Conservation (phyloP, 37 sponge, comb jelly and placozoan genomes). For the Beroe forskalii region DNA sequence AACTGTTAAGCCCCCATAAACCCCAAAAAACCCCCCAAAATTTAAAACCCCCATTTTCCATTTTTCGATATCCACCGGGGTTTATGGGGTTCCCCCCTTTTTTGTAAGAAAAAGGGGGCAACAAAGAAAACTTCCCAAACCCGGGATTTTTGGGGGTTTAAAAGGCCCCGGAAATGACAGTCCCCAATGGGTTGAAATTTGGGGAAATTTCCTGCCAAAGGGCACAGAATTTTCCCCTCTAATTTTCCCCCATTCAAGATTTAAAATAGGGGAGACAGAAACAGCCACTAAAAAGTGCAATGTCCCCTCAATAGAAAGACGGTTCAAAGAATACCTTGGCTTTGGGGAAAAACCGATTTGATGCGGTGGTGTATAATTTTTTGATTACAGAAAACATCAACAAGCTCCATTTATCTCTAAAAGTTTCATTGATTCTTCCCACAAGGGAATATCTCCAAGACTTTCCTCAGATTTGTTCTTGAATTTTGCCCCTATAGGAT, state of each 20-base stretch:
- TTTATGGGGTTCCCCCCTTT: too few species aligned
- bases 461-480: not conserved
- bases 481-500: not conserved
- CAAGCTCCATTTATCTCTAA: not conserved
- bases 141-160: not conserved
- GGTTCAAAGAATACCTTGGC: conserved; percentile 1
- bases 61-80: too few species aligned
- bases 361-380: conserved; percentile 36
- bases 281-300: not conserved
- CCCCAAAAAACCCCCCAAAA: too few species aligned
- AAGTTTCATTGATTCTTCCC: not conserved
- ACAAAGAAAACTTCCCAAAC: too few species aligned
- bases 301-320: not conserved
- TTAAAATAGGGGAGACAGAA: not conserved
- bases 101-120: too few species aligned
- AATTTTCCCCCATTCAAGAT: not conserved
- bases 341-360: not conserved
- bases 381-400: conserved; percentile 31
- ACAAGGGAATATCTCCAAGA: not conserved
- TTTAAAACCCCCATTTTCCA: too few species aligned
- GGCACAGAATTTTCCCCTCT: not conserved
- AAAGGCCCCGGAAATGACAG: conserved; percentile 15
- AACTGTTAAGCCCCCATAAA: too few species aligned
- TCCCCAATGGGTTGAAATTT: not conserved
- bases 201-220: not conserved